These are phyloP conservation scores for Epizoanthus rinbou DNA, from an alignment of 92 coral and sea anemone genomes.

Conservation along the genomic window DNA sequence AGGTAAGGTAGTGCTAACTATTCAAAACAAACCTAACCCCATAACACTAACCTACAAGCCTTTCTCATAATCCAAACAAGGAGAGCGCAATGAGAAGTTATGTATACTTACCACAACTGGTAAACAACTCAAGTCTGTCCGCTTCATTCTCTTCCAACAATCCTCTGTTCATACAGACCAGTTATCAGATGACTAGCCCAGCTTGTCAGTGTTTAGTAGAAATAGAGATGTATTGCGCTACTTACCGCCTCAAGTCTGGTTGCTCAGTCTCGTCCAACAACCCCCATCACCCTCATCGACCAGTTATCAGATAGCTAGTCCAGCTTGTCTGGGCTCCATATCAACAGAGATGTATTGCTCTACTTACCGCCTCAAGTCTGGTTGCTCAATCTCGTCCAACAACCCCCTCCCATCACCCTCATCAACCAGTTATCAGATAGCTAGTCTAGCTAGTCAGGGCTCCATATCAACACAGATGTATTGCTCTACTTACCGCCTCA, in stretches of 20 bases:
- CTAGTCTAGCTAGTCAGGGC: not conserved
- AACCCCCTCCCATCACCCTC: conserved; percentile 32
- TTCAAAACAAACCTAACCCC: too few species aligned
- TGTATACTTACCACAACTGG: too few species aligned
- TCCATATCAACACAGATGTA: not conserved
- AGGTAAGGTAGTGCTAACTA: too few species aligned
- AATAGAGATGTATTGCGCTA: not conserved
- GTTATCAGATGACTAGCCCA: not conserved
- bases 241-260: conserved; percentile 86
- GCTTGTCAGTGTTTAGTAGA: not conserved
- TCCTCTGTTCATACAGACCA: too few species aligned
- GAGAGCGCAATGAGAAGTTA: too few species aligned
- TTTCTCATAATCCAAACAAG: too few species aligned
- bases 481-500: conserved; percentile 70
- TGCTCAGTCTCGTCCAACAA: too few species aligned
- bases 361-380: conserved; percentile 86
- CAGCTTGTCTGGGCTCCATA: not conserved
- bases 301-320: not conserved
- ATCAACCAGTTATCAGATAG: not conserved
- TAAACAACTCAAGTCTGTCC: too few species aligned
- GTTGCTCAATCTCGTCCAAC: too few species aligned
- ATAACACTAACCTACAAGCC: too few species aligned
- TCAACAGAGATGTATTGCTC: not conserved
- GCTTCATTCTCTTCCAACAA: too few species aligned
- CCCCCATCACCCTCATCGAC: too few species aligned